Conservation (phyloP, 2,797 vertebrate species). For the Mastacembelus armatus region DNA sequence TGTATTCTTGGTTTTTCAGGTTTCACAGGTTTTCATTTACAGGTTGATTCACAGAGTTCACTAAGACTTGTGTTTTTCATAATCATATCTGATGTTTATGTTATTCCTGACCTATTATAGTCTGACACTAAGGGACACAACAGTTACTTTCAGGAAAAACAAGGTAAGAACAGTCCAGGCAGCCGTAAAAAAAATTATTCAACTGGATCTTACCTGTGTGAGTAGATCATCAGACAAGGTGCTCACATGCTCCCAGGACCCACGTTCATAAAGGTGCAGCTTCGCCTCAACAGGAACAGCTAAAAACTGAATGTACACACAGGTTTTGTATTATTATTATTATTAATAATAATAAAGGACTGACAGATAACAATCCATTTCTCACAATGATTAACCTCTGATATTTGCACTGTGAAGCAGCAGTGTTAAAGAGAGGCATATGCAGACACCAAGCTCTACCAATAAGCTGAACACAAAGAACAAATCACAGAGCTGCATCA, state of each 20-base stretch:
- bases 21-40: no score
- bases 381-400: neutral
- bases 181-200: neutral
- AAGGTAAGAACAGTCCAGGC: neutral
- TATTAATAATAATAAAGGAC: no score
- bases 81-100: no score
- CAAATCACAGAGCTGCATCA: neutral
- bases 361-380: no score
- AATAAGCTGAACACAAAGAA: no score
- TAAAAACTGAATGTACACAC: constrained; percentile 82
- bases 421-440: neutral
- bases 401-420: neutral
- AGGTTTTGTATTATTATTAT: neutral
- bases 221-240: constrained; percentile 87
- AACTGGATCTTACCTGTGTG: constrained; percentile 83
- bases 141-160: neutral
- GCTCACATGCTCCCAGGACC: constrained; percentile 86
- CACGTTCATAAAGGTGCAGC: constrained; percentile 90
- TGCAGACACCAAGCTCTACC: neutral
- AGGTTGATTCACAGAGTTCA: no score
- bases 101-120: no score
- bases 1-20: no score
- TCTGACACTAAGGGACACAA: no score
- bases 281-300: constrained; percentile 91
- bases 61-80: no score